Evolutionary conservation across 1,140 invertebrate genomes (phyloP), one percentile per base, ranked within the genome.

Genomic region (Bombus superbus): DNA sequence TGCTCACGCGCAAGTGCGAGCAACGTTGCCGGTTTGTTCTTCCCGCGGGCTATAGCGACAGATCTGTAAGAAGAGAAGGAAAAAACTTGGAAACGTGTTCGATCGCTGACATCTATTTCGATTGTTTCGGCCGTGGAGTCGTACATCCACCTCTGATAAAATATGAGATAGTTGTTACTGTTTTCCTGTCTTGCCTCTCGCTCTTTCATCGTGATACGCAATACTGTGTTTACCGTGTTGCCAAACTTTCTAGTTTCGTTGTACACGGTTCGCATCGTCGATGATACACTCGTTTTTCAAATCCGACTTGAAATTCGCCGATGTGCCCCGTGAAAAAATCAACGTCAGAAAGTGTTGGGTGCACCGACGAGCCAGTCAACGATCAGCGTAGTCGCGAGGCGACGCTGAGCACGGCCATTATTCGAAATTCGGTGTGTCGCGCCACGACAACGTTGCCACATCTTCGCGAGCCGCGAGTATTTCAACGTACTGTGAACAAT

Each of bases 1-100:
- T 77, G 47, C 86, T 90, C 86, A 80, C 88, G 84, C 90, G 90
- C 92, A 90, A 92, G 92, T 91, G 92, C 89, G 89, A 75, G 89
- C 92, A 80, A 86, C 83, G 93, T 94, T 94, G 94, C 93, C 93
- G 76, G 81, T 68, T 92, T 66, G 38, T 44, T 42, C 28, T 57
- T 72, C 69, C 66, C 76, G 71, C 76, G 66, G 80, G 80, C 77
- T 88, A 88, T 69, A 72, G 15, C 79, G 42, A 85, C 35, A 57
- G 68, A 88, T 76, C 79, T 68, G 13, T 81, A 32, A 81, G 78
- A 62, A 66, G 42, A 59, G 64, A n/a, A n/a, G 38, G 38, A 4
- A 25, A 71, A 64, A 57, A 62, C 40, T 22, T 22, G 32, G n/a
- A 66, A n/a, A 22, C 5, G 22, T 10, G 15, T 40, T 40, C 40